phyloP scores from a whole-genome alignment of 1,140 invertebrate genomes.

The Heliconius himera region DNA sequence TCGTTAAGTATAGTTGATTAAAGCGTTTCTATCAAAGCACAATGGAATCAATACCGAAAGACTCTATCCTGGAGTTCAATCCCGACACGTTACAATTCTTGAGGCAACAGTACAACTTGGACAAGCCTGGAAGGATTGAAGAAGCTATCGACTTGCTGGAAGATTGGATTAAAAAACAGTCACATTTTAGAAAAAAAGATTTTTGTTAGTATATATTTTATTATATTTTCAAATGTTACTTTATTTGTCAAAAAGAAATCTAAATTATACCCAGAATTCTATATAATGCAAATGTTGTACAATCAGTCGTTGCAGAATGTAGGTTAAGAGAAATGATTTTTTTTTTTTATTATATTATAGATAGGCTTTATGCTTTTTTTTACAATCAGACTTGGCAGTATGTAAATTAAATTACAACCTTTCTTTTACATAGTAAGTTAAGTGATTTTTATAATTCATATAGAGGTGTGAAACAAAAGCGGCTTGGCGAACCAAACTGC shows the following conservation, averaged over 20 bases:
- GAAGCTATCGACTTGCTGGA: slow-evolving; percentile 35
- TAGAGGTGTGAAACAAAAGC: too few species aligned
- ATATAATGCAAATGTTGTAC: too few species aligned
- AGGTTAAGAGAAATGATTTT: too few species aligned
- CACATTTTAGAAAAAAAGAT: slow-evolving; percentile 39
- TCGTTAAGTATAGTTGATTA: background rate
- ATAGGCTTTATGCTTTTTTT: too few species aligned
- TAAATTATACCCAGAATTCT: too few species aligned
- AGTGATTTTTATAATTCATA: too few species aligned
- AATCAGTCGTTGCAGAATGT: too few species aligned
- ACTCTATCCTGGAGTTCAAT: slow-evolving; percentile 30
- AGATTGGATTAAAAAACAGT: slow-evolving; percentile 43
- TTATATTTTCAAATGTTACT: background rate
- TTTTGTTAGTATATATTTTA: slow-evolving; percentile 38
- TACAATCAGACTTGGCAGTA: too few species aligned
- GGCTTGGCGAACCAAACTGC: too few species aligned
- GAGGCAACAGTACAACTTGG: slow-evolving; percentile 40
- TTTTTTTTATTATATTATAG: too few species aligned
- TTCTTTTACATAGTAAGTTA: too few species aligned
- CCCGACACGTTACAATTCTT: slow-evolving; percentile 33
- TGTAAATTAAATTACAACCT: too few species aligned
- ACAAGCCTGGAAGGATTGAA: slow-evolving; percentile 30
- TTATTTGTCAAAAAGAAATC: background rate
- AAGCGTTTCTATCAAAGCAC: background rate
- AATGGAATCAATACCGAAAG: slow-evolving; percentile 33